phyloP scores from a whole-genome alignment of 2,113 vertebrate genomes.

The Ancistrus triradiatus region DNA sequence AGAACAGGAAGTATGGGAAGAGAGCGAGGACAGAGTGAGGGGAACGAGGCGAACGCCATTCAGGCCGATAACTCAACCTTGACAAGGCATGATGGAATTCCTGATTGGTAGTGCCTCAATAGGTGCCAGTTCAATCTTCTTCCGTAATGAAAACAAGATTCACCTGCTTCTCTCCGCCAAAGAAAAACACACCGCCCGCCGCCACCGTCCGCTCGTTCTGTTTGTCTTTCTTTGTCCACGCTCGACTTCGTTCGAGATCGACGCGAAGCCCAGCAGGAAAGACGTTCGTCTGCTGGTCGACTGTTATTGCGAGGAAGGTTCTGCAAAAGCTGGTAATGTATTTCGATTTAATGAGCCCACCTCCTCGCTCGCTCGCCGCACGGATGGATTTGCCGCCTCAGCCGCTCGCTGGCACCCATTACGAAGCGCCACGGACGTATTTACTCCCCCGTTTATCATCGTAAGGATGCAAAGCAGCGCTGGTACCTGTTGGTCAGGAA shows the following conservation, averaged over 20 bases:
- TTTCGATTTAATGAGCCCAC: neutral
- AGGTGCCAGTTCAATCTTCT: constrained; percentile 57
- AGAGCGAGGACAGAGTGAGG: neutral
- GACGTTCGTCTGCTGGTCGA: constrained; percentile 13
- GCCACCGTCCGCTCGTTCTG: constrained; percentile 9
- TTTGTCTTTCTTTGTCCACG: constrained; percentile 23
- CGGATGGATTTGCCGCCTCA: too few relatives aligned
- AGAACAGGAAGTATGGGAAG: neutral
- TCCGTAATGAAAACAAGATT: constrained; percentile 58
- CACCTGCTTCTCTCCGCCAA: constrained; percentile 32
- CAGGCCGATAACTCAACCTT: constrained; percentile 65
- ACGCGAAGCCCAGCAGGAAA: constrained; percentile 21
- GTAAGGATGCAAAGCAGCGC: too few relatives aligned
- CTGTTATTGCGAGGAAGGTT: constrained; percentile 10
- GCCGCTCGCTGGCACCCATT: too few relatives aligned
- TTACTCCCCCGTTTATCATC: too few relatives aligned
- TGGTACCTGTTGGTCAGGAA: too few relatives aligned
- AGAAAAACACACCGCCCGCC: constrained; percentile 22
- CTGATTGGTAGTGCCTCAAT: constrained; percentile 65
- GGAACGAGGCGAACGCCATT: constrained; percentile 52
- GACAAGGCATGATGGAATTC: constrained; percentile 65
- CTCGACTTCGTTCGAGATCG: neutral
- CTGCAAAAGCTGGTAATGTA: neutral
- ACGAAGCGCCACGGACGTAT: too few relatives aligned
- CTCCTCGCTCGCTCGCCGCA: too few relatives aligned